Conservation (phyloP, 2,797 vertebrate genomes). For the Balearica regulorum region DNA sequence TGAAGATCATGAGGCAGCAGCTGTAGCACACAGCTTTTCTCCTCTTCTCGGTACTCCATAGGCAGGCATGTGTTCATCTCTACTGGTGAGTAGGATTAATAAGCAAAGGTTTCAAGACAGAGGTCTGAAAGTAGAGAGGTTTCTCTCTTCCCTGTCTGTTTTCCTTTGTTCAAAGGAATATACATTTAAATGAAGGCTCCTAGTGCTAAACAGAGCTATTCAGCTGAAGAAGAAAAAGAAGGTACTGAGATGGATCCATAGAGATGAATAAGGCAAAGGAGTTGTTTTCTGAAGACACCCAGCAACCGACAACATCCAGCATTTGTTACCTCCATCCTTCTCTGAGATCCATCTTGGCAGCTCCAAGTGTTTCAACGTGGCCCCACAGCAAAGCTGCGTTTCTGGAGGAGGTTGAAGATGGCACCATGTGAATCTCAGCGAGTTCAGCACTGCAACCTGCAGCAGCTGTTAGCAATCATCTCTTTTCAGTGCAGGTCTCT, state of each 20-base stretch:
- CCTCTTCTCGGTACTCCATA: neutral
- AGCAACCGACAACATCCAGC: neutral
- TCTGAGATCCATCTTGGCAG: neutral
- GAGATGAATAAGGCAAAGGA: neutral
- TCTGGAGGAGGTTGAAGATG: neutral
- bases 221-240: neutral
- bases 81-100: neutral
- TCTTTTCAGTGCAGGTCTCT: neutral
- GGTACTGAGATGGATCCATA: neutral
- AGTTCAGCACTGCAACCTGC: neutral
- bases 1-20: neutral
- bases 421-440: neutral
- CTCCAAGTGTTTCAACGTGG: neutral
- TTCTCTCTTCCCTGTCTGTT: neutral
- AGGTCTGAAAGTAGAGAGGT: neutral
- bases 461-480: neutral
- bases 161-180: neutral
- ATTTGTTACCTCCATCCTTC: neutral
- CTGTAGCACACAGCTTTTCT: neutral
- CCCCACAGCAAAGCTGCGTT: neutral
- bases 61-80: neutral
- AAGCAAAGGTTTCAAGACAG: neutral
- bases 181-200: neutral
- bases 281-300: neutral
- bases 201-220: neutral